Base-by-base conservation (phyloP, 2,888 invertebrate genomes). In the Leptinotarsa tumamoca region DNA sequence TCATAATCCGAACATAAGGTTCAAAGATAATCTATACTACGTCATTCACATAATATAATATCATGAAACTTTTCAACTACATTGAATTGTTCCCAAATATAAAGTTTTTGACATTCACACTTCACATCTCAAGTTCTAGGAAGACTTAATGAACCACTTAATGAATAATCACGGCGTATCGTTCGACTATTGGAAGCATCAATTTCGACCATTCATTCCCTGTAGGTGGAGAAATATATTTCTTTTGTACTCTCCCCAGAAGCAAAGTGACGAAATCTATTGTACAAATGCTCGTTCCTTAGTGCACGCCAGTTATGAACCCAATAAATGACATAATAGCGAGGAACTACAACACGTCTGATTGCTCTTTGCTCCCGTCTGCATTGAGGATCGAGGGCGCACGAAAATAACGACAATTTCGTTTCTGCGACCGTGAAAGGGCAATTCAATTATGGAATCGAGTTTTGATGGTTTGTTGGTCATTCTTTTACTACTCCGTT, bases 311-410 rank as follows among this genome's bases (percentile, higher is more conserved):
- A 56, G 73, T 75, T 78, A 78, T 75, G 75, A 78, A 75, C 74
- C 43, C 76, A 78, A 76, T 76, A 78, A 76, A 71, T 68, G 68
- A 58, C 74, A 74, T 74, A 76, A 78, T 76, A 67, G 74, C 76
- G 66, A 71, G 74, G 70, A 76, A 76, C 72, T 68, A 73, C 76
- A 54, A 70, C 70, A 70, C 70, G 72, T 68, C 68, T 74, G 78
- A 78, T 78, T 78, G 76, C 78, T 72, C 69, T 77, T 74, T 71
- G 49, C 70, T 61, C 43, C 61, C 54, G 49, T 58, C 70, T 58
- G 58, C 63, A 63, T 7, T 33, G 43, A 33, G 33, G 43, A 33
- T 7, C 63, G 43, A 33, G 63, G 63, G 63, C 63, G 43, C 10
- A 3, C 43, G 63, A 43, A 63, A 63, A 63, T 63, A 43, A 63